Percentiles rank a stretch among this genome's conserved stretches.
Evolutionary conservation across 2,888 invertebrate genomes (phyloP).

Genomic region (Chrysopilus asiliformis): DNA sequence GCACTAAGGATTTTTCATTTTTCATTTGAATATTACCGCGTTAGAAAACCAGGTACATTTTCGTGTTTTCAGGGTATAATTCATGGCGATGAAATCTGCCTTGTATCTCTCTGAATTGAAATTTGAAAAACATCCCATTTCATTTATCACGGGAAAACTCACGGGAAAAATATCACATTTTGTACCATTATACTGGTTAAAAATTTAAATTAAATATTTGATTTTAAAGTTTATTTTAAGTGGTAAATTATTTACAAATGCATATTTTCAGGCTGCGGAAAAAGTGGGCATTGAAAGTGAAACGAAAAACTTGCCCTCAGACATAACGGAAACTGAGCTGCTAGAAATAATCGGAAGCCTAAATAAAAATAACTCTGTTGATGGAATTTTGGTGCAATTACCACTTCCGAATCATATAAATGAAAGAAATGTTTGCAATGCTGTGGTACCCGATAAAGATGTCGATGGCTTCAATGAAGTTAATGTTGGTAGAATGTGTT

Average conservation of each 20-base stretch:
- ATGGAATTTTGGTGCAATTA: conserved; percentile 74
- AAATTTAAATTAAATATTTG: not conserved
- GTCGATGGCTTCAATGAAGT: conserved; percentile 81
- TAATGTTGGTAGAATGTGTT: conserved; percentile 65
- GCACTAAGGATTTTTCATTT: no score
- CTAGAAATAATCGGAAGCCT: conserved; percentile 48
- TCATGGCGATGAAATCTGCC: no score
- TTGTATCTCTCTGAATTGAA: no score
- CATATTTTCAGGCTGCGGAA: conserved; percentile 34
- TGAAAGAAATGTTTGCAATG: conserved; percentile 60
- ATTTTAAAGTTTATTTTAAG: not conserved
- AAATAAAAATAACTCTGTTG: conserved; percentile 55
- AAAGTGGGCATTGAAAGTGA: conserved; percentile 52
- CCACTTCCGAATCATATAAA: conserved; percentile 67
- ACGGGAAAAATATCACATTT: no score
- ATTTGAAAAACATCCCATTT: no score
- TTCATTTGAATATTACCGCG: no score
- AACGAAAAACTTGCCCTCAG: conserved; percentile 46
- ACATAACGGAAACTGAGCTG: conserved; percentile 52
- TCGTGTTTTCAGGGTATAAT: no score
- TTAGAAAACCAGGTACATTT: no score
- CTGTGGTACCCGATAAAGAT: conserved; percentile 68
- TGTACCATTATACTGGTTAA: no score
- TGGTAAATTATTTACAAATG: not conserved
- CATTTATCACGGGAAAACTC: no score